phyloP scores from a whole-genome alignment of 2,113 vertebrate species.

The Pardalotus punctatus region DNA sequence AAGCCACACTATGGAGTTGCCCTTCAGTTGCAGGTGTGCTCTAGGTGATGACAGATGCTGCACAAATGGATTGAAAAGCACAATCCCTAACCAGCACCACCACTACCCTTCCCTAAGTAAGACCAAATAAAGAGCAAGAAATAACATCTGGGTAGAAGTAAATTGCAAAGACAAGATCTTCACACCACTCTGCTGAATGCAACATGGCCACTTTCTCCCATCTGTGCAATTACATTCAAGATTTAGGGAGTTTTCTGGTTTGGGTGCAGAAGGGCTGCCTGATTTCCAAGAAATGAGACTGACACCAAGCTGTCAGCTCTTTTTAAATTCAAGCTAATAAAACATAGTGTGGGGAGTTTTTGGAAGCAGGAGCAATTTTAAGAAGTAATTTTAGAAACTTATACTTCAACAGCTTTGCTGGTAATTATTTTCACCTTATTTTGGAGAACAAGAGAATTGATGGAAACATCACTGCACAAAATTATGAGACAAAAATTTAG shows the following conservation, averaged over 20 bases:
- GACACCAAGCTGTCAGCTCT: neutral
- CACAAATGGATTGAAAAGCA: neutral
- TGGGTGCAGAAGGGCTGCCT: neutral
- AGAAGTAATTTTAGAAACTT: neutral
- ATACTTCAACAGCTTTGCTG: neutral
- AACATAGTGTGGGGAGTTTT: neutral
- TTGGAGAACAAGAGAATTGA: neutral
- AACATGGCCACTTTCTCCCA: fast-evolving
- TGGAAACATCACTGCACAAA: neutral
- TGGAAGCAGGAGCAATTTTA: neutral
- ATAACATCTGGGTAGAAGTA: neutral
- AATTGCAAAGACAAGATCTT: neutral
- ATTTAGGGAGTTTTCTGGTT: neutral
- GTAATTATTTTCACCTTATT: neutral
- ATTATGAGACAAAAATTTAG: neutral
- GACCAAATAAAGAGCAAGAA: neutral
- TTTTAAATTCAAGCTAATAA: neutral
- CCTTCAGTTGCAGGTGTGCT: neutral
- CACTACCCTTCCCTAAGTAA: neutral
- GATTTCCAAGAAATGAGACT: neutral
- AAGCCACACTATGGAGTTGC: neutral
- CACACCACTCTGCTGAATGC: neutral
- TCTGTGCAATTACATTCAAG: neutral
- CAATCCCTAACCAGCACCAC: neutral
- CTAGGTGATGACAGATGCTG: neutral